These are phyloP conservation scores for Protodeltote pygarga DNA, from an alignment of 2,888 invertebrate genomes.

Conservation along the genomic window DNA sequence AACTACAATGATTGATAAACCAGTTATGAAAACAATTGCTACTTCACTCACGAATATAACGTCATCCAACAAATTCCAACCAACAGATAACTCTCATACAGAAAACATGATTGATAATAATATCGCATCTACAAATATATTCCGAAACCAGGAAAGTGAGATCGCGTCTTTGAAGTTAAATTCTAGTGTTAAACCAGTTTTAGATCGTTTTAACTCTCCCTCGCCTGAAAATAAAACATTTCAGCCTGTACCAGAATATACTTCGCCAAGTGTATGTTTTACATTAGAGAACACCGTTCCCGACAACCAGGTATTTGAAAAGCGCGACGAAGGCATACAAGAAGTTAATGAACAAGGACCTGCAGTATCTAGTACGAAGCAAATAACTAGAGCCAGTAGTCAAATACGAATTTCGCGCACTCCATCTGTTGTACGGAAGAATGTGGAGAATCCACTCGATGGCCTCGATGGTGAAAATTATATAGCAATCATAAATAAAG, in stretches of 20 bases:
- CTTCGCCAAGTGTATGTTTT: no score
- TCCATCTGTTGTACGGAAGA: conserved; percentile 1
- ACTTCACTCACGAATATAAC: conserved; percentile 3
- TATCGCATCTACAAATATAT: conserved; percentile 27
- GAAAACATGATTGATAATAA: conserved; percentile 36
- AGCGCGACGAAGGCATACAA: conserved; percentile 5
- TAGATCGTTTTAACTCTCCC: neutral
- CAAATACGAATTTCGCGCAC: conserved; percentile 8
- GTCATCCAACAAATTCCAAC: conserved; percentile 9
- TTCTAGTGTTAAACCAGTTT: conserved; percentile 1
- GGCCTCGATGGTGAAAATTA: conserved; percentile 34
- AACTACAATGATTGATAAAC: neutral
- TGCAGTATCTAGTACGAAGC: neutral
- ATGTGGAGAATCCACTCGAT: conserved; percentile 8
- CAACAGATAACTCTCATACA: conserved; percentile 13
- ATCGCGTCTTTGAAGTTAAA: conserved; percentile 26
- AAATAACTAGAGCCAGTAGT: neutral
- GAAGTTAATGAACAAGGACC: conserved; percentile 1
- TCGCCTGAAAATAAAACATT: conserved; percentile 3
- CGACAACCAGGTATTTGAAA: conserved; percentile 20
- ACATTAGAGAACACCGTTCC: neutral
- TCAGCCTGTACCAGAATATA: neutral
- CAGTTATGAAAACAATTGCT: neutral
- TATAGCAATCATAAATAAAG: conserved; percentile 54
- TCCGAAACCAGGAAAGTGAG: conserved; percentile 44